Evolutionary conservation across 2,888 invertebrate genomes (phyloP).

Genomic region (Dinocampus coccinellae): DNA sequence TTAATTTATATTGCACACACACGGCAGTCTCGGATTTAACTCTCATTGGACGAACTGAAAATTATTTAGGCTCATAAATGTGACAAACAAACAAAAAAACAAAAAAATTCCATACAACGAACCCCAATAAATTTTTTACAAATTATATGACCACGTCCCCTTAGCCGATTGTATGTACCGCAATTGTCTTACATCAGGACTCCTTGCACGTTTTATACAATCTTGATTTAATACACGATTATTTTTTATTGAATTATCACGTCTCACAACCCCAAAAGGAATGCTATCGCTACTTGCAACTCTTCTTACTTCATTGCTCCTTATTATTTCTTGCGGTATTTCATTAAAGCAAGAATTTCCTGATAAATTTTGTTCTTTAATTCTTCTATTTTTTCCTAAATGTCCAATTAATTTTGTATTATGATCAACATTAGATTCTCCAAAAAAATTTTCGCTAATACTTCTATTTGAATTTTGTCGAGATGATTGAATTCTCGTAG

Average conservation of each 20-base stretch:
- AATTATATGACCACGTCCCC: conserved; percentile 64
- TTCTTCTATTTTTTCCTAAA: conserved; percentile 8
- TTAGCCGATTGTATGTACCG: conserved; percentile 62
- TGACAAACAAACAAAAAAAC: neutral
- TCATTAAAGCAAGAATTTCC: conserved; percentile 28
- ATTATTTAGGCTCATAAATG: neutral
- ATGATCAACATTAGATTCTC: neutral
- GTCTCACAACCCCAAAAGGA: conserved; percentile 44
- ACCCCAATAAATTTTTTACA: conserved; percentile 42
- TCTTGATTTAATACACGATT: conserved; percentile 54
- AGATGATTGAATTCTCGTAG: neutral
- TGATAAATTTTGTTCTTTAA: conserved; percentile 13
- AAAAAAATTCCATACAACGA: neutral
- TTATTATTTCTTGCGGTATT: conserved; percentile 34
- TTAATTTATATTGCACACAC: neutral
- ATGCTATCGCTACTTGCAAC: conserved; percentile 60
- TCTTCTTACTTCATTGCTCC: conserved; percentile 52
- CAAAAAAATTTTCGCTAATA: neutral
- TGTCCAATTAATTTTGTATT: conserved; percentile 7
- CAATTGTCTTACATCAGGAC: conserved; percentile 4
- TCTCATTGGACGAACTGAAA: conserved; percentile 1
- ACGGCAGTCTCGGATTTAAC: neutral
- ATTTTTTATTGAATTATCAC: conserved; percentile 46
- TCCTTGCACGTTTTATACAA: neutral
- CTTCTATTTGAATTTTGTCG: neutral